Conservation (phyloP, 2,797 vertebrate genomes). For the Zalophus californianus region DNA sequence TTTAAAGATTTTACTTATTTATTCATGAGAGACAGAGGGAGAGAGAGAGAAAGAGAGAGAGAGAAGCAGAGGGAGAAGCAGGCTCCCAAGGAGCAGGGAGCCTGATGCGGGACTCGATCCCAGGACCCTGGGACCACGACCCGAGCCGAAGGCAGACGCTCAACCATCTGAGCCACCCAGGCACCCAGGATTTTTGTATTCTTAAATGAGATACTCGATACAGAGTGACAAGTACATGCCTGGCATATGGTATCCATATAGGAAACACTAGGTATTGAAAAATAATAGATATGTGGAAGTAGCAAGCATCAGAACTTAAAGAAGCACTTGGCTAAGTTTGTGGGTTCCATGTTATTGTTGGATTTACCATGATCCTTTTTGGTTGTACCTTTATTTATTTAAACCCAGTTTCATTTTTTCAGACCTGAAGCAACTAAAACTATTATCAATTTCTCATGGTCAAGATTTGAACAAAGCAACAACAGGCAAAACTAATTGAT, state of each 20-base stretch:
- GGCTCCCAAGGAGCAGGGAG: too few relatives aligned
- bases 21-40: too few relatives aligned
- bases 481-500: slow-evolving; percentile 5
- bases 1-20: too few relatives aligned
- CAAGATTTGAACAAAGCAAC: background rate
- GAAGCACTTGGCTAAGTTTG: background rate
- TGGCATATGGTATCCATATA: background rate
- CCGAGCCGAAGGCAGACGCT: too few relatives aligned
- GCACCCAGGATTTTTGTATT: background rate
- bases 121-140: too few relatives aligned
- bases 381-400: background rate
- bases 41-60: too few relatives aligned
- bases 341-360: background rate
- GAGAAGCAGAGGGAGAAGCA: too few relatives aligned
- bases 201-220: background rate
- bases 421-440: background rate
- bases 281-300: background rate
- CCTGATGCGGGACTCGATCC: too few relatives aligned
- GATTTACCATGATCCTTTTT: background rate
- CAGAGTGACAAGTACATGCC: background rate
- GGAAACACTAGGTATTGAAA: background rate
- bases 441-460: background rate
- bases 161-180: too few relatives aligned
- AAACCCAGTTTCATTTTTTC: slow-evolving; percentile 31
- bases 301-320: background rate